These are phyloP conservation scores for Todus mexicanus DNA, from an alignment of 2,797 vertebrate species.

Conservation along the genomic window DNA sequence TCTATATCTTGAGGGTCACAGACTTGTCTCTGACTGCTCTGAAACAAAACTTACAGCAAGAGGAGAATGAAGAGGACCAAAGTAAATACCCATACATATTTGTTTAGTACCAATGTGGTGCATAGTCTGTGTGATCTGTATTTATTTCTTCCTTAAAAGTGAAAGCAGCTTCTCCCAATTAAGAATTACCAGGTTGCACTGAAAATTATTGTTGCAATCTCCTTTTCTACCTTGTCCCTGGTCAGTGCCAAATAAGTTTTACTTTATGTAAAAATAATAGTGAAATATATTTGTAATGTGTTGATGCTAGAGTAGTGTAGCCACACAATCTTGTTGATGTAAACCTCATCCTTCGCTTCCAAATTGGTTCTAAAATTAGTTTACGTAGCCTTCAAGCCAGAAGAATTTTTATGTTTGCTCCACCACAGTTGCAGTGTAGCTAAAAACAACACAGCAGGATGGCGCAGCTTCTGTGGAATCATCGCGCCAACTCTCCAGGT, in stretches of 20 bases:
- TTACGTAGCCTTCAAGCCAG: not conserved
- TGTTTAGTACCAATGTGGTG: not conserved
- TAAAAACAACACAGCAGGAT: conserved; percentile 6
- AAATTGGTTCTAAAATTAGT: conserved; percentile 9
- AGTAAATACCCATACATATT: not conserved
- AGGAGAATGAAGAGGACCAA: not conserved
- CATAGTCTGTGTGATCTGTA: not conserved
- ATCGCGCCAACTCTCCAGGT: not conserved
- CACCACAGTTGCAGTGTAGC: not conserved
- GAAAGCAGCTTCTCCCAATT: not conserved
- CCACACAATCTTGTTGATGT: not conserved
- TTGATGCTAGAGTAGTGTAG: not conserved
- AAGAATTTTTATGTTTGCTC: not conserved
- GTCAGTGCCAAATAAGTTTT: not conserved
- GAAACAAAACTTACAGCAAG: not conserved
- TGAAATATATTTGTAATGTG: not conserved
- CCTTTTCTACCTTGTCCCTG: not conserved
- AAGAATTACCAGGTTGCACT: not conserved
- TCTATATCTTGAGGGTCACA: not conserved
- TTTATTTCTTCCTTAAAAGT: not conserved
- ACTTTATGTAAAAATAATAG: not conserved
- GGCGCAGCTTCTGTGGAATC: not conserved
- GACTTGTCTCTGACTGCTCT: not conserved
- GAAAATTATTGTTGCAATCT: not conserved
- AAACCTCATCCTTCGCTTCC: not conserved